These are phyloP conservation scores for Pachyrhynchus sulphureomaculatus DNA, from an alignment of 1,140 invertebrate species.

Conservation along the genomic window DNA sequence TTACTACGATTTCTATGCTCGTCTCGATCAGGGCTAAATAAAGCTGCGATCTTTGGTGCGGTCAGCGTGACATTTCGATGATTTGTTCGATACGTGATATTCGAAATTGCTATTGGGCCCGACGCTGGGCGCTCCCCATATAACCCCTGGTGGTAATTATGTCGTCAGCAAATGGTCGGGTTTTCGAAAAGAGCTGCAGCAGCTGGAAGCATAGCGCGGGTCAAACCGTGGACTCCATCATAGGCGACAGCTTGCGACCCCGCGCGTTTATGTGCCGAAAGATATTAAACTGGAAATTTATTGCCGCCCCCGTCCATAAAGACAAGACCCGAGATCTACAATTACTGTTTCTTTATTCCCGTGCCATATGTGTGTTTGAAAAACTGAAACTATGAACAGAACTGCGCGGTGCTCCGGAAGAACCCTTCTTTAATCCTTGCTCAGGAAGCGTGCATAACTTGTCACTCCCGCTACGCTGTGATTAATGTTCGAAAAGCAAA, in stretches of 20 bases:
- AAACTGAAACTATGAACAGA: conserved; percentile 10
- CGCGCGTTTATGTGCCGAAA: conserved; percentile 44
- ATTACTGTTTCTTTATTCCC: conserved; percentile 49
- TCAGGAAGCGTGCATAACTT: conserved; percentile 41
- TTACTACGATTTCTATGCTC: conserved; percentile 49
- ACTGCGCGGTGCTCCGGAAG: conserved; percentile 21
- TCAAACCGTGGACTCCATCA: conserved; percentile 46
- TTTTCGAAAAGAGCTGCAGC: conserved; percentile 20
- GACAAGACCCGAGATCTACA: conserved; percentile 43
- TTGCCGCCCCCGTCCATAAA: conserved; percentile 42
- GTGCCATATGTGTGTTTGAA: conserved; percentile 38
- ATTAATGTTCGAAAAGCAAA: conserved; percentile 53
- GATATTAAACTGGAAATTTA: conserved; percentile 51
- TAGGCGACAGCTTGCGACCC: conserved; percentile 49
- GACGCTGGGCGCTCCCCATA: conserved; percentile 2
- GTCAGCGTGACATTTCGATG: conserved; percentile 43
- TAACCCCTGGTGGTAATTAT: conserved; percentile 38
- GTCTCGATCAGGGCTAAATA: conserved; percentile 42
- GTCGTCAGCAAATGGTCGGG: conserved; percentile 41
- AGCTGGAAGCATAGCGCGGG: conserved; percentile 32
- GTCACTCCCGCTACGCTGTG: conserved; percentile 40
- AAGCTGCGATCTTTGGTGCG: conserved; percentile 41
- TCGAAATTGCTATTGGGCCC: conserved; percentile 13
- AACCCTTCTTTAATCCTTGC: conserved; percentile 39
- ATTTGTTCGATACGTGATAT: conserved; percentile 47